Evolutionary conservation across 2,888 invertebrate species (phyloP), one percentile per base, ranked within the genome.

Genomic region (Corbicula japonica): DNA sequence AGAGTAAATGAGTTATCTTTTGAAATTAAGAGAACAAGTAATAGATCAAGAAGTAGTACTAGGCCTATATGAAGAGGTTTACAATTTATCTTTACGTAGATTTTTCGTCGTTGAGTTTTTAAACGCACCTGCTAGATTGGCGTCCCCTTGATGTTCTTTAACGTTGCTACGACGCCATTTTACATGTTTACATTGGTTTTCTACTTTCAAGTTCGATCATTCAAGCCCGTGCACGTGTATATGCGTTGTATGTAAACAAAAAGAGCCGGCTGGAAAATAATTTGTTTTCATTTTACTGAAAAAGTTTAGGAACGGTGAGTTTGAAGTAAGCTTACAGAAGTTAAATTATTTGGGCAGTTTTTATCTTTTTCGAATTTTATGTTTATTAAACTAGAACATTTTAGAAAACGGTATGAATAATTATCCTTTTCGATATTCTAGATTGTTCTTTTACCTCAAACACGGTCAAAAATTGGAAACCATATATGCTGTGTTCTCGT

Each of bases 131-230:
- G n/a, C n/a, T n/a, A n/a, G n/a, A n/a, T n/a, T n/a, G n/a, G n/a
- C n/a, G n/a, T n/a, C n/a, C n/a, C n/a, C n/a, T n/a, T n/a, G n/a
- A n/a, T n/a, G n/a, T n/a, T n/a, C n/a, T n/a, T n/a, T n/a, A n/a
- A n/a, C 61, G 66, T 80, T 73, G 73, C 76, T 76, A 80, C 76
- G 76, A 12, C 65, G 76, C 72, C 76, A 71, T 79, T 34, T 75
- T 80, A 18, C 28, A 70, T 80, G 80, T 80, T 80, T 80, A 76
- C 76, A 71, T 69, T 32, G 23, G 52, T 41, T 65, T 46, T 30
- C 66, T 66, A 56, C 50, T 72, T 75, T 77, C 68, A 73, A 69
- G n/a, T n/a, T n/a, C n/a, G n/a, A n/a, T n/a, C n/a, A n/a, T 66
- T 66, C 48, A 34, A 56, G 5, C 1, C 21, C 18, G n/a, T 23